phyloP scores from a whole-genome alignment of 2,113 vertebrate species.

The Coturnix japonica region DNA sequence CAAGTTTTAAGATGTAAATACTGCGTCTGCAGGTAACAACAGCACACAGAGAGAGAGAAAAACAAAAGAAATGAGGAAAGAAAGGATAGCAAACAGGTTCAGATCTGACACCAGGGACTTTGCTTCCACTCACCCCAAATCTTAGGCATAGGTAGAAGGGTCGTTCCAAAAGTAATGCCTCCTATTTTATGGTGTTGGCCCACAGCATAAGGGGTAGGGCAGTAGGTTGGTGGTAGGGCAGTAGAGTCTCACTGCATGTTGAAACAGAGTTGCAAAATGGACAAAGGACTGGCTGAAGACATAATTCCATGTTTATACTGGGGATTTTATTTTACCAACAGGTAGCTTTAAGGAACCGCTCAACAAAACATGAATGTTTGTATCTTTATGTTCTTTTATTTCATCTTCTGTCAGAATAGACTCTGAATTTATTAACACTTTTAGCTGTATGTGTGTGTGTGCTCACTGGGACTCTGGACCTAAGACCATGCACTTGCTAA shows the following conservation, averaged over 20 bases:
- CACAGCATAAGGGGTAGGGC: too few species aligned
- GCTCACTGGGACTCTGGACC: neutral
- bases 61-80: neutral
- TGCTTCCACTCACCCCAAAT: too few species aligned
- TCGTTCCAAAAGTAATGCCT: neutral
- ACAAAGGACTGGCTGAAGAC: neutral
- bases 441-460: accelerated
- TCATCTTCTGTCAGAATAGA: neutral
- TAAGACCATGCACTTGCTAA: neutral
- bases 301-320: accelerated
- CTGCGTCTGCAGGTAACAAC: neutral
- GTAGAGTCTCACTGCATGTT: neutral
- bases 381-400: neutral
- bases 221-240: too few species aligned
- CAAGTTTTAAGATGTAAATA: neutral
- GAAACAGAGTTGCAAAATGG: neutral
- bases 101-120: neutral
- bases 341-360: neutral
- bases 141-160: neutral
- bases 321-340: neutral
- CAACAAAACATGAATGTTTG: neutral
- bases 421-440: neutral
- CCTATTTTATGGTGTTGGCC: too few species aligned
- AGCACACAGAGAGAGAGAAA: neutral
- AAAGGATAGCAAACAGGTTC: neutral